Conservation (phyloP, 2,113 vertebrate genomes). For the Myocastor coypus region DNA sequence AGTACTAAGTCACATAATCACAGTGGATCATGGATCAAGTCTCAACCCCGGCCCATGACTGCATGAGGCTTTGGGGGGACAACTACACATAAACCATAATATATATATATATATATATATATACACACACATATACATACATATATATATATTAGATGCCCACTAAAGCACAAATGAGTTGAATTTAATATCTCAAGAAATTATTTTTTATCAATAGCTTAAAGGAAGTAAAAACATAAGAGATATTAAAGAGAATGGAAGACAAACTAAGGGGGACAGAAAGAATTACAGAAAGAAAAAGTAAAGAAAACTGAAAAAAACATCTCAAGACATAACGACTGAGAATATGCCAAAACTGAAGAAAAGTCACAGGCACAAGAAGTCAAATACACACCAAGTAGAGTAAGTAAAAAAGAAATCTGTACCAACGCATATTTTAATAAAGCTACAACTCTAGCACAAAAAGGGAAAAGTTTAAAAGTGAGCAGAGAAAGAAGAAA, state of each 20-base stretch:
- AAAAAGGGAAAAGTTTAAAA: neutral
- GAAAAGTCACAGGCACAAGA: neutral
- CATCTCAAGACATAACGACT: neutral
- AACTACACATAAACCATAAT: too few relatives aligned
- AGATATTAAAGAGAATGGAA: neutral
- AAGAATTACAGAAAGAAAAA: neutral
- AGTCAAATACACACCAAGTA: neutral
- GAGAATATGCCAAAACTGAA: neutral
- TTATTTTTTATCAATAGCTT: neutral
- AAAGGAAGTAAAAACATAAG: neutral
- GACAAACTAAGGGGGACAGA: too few relatives aligned
- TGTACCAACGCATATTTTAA: neutral
- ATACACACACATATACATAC: too few relatives aligned
- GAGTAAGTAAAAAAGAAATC: conserved; percentile 4
- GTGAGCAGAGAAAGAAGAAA: neutral
- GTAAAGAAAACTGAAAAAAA: neutral
- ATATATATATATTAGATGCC: too few relatives aligned
- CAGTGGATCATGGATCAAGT: too few relatives aligned
- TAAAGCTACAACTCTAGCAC: neutral
- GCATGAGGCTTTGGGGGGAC: too few relatives aligned
- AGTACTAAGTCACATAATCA: too few relatives aligned
- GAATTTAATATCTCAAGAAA: neutral
- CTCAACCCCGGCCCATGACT: too few relatives aligned
- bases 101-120: too few relatives aligned
- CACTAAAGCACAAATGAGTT: neutral